phyloP scores from a whole-genome alignment of 2,888 invertebrate species.

The Drosophila lacicola region DNA sequence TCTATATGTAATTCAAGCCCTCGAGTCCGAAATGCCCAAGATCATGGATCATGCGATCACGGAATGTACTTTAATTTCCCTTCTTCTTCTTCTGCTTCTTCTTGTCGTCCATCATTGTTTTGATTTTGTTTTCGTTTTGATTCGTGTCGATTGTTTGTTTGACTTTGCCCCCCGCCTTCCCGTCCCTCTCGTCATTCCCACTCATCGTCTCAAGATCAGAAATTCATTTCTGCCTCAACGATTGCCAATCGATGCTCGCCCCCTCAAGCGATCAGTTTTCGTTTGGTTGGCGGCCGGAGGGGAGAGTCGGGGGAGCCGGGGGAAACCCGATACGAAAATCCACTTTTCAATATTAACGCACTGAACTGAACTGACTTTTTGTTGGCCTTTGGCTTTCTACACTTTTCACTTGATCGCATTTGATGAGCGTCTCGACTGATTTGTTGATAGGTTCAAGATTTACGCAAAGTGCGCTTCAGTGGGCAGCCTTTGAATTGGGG shows the following conservation, averaged over 20 bases:
- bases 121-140: constrained; percentile 34
- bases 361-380: constrained; percentile 31
- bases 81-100: constrained; percentile 1
- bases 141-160: constrained; percentile 35
- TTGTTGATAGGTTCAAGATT: constrained; percentile 39
- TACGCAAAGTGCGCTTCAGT: not conserved
- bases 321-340: constrained; percentile 42
- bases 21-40: constrained; percentile 26
- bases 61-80: constrained; percentile 36
- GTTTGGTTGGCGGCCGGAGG: too few relatives aligned
- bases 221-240: constrained; percentile 43
- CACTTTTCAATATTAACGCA: constrained; percentile 23
- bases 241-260: constrained; percentile 28
- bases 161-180: not conserved
- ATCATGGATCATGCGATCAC: constrained; percentile 49
- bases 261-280: constrained; percentile 17
- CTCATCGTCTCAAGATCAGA: constrained; percentile 13
- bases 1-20: constrained; percentile 60
- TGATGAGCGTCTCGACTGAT: constrained; percentile 25
- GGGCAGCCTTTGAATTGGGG: not conserved
- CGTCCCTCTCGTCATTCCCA: too few relatives aligned
- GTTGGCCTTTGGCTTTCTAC: constrained; percentile 47
- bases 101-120: constrained; percentile 2
- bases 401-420: constrained; percentile 52
- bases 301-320: not conserved